Evolutionary conservation across 2,113 vertebrate species (phyloP).

Genomic region (Mus pahari): DNA sequence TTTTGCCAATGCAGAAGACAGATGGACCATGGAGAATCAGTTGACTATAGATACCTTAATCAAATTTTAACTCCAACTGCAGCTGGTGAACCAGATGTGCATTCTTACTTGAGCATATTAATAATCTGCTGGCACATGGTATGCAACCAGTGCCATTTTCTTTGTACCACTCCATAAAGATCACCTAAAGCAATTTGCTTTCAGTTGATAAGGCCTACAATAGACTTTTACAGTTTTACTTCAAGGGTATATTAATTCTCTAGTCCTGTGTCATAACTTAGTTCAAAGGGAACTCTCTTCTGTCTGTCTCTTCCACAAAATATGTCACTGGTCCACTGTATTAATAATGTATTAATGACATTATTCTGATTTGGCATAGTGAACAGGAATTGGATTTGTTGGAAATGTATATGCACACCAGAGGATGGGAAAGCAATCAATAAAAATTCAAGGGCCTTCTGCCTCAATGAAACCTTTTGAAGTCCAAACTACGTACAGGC

Average conservation of each 20-base stretch:
- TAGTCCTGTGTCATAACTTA: not conserved
- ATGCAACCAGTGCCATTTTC: not conserved
- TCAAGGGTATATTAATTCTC: not conserved
- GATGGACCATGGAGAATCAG: not conserved
- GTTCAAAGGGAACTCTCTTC: not conserved
- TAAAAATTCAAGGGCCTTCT: not conserved
- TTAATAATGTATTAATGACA: not conserved
- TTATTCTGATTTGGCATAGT: not conserved
- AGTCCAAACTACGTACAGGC: not conserved
- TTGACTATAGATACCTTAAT: not conserved
- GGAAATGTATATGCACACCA: not conserved
- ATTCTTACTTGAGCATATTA: not conserved
- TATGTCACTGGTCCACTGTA: not conserved
- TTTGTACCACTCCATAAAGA: not conserved
- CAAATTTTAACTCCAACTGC: not conserved
- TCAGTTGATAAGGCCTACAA: not conserved
- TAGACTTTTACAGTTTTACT: not conserved
- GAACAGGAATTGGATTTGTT: not conserved
- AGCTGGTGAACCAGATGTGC: not conserved
- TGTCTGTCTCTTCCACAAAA: not conserved
- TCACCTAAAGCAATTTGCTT: not conserved
- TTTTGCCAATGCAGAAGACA: not conserved
- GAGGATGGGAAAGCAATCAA: not conserved
- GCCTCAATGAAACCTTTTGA: not conserved
- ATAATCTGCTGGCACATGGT: not conserved